These are phyloP conservation scores for Leptodactylus fuscus DNA, from an alignment of 2,113 vertebrate genomes.

Conservation along the genomic window DNA sequence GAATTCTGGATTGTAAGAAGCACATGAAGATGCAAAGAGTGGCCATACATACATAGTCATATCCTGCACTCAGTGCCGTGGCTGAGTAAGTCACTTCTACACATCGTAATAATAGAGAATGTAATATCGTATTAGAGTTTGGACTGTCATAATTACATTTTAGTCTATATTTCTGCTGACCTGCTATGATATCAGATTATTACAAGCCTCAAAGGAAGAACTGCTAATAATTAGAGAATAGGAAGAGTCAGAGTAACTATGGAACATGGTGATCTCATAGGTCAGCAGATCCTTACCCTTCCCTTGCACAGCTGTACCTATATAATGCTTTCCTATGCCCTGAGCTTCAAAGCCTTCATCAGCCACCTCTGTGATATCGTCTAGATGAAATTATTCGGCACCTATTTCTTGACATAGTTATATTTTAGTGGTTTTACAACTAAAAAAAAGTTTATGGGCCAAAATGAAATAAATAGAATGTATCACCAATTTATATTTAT, in stretches of 20 bases:
- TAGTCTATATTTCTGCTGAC: constrained; percentile 14
- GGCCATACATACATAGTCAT: no score
- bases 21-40: no score
- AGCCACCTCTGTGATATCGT: background rate
- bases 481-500: no score
- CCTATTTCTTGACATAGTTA: no score
- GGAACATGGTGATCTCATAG: constrained; percentile 44
- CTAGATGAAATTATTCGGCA: no score
- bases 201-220: background rate
- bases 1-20: no score
- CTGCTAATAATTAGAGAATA: constrained; percentile 47
- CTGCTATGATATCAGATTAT: background rate
- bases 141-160: background rate
- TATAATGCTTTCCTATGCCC: background rate
- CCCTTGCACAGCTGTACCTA: constrained; percentile 35
- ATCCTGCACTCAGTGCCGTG: no score
- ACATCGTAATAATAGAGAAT: no score
- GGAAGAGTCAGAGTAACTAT: background rate
- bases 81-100: no score
- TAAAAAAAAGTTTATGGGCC: no score
- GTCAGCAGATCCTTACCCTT: background rate
- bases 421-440: no score
- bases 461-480: no score
- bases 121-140: background rate
- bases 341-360: background rate